Evolutionary conservation across 1,140 invertebrate genomes (phyloP), one percentile per base, ranked within the genome.

Genomic region (Spodoptera litura): DNA sequence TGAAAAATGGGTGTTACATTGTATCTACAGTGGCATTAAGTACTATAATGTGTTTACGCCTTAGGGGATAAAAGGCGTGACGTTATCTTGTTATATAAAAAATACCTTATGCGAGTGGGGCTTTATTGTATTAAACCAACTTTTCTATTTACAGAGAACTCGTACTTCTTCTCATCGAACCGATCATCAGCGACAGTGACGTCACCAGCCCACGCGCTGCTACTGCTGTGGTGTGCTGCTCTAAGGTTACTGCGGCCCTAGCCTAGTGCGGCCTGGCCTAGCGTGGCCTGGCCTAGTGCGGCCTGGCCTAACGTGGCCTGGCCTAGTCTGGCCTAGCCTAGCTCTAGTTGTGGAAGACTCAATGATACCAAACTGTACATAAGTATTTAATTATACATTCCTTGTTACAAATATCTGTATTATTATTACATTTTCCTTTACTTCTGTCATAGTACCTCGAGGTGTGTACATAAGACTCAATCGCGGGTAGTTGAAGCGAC

Each of bases 151-250:
- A 5, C 87, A 87, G 89, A 89, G 64, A 85, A 52, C 8, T 85
- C 85, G 3, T 90, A 87, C 73, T 90, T 90, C 85, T 89, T 88
- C 76, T 80, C 86, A n/a, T 64, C 62, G 9, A 61, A 11, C n/a
- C 53, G 56, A 11, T 49, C 73, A 11, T 52, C 66, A 3, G 66
- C 66, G 20, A n/a, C 49, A 15, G 11, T 53, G 66, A 53, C 49
- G 66, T 53, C 66, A 27, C 66, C 49, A 12, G 20, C 49, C 11
- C 66, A n/a, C 0, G 49, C 66, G 49, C 12, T 70, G 66, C 66
- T 64, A 12, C 2, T 64, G 61, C 61, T 70, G 20, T 12, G 51
- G 66, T 70, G 66, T 6, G 44, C 15, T 4, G 66, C 49, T 0
- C 10, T 13, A 0, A 27, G 20, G 3, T 49, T 70, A 8, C 4